Base-by-base conservation (phyloP, 2,113 vertebrate species). In the Gobiocypris rarus region DNA sequence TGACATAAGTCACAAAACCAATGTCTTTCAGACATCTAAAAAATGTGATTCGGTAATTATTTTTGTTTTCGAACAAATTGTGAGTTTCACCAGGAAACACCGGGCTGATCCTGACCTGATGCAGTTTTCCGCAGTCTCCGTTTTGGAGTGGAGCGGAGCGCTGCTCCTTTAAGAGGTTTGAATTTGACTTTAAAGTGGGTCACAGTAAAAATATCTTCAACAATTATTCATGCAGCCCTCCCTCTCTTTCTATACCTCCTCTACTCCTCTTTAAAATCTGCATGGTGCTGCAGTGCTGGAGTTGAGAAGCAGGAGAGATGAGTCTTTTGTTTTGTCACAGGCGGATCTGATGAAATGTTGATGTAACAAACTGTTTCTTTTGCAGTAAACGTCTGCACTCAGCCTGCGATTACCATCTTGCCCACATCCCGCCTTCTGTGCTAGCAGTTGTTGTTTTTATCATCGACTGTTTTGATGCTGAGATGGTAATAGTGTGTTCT, bases 141-240 rank as follows among this genome's bases (percentile, higher is more conserved):
- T 31, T 63, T 43, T 15, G 76, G 88, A 77, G 88, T 85, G 83
- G 73, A 78, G 70, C 81, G 41, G 65, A 65, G 82, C n/a, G 89
- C 88, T 86, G 93, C 91, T 92, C 93, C 91, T 94, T 94, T 93
- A 93, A 93, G 91, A 86, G 86, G 88, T 86, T 74, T 86, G 91
- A 89, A 91, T 91, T 89, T 85, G 86, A 91, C 88, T 93, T 90
- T 90, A 93, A 95, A 95, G 90, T 94, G 93, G 94, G 94, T 94
- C 94, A 95, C 91, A 92, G 92, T 93, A 94, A 95, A 95, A 94
- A 95, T 94, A 94, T 92, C 93, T 93, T 92, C 91, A 94, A 93
- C 92, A 94, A 94, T 95, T 93, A 94, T 94, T 94, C 91, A 94
- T 93, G 90, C 92, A 90, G 91, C 91, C 89, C 92, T 91, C 91